Evolutionary conservation across 1,140 invertebrate genomes (phyloP), one percentile per base, ranked within the genome.

Genomic region (Drosophila bocki): DNA sequence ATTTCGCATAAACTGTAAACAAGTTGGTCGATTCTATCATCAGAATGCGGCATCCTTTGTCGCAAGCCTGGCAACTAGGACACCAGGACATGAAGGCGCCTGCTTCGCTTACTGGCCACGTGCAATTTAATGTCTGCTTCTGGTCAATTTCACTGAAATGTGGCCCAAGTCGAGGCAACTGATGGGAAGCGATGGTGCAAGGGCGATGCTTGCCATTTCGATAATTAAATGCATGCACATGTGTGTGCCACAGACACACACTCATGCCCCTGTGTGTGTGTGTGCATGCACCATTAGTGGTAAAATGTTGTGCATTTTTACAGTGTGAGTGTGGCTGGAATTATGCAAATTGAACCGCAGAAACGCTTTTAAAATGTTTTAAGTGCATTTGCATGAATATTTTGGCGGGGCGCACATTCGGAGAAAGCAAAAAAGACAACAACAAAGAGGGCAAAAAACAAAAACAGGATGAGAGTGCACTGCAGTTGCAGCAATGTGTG

Each of bases 311-410:
- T 88, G 71, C 81, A 88, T 90, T 88, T 88, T 90, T 88, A 84
- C 79, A 88, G 85, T 88, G 85, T 81, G 69, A 72, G 69, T 72
- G 69, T 59, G 53, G 78, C 85, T 80, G 85, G 85, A 88, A 88
- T 88, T 88, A 88, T 88, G 85, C 85, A 90, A 88, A 88, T 88
- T 88, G 85, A 88, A 88, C 85, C 85, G 85, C 85, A 88, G 79
- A 88, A 88, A 84, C 85, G 85, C 85, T 90, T 88, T 88, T 88
- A 88, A 88, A 88, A 88, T 88, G 85, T 88, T 88, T 88, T 88
- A 88, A 90, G 85, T 88, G 85, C 85, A 88, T 88, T 88, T 88
- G 85, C 85, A 88, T 90, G 81, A 88, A 88, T 90, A 84, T 90
- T 83, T 88, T 63, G 85, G 80, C 65, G 63, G 62, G 50, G 56